These are phyloP conservation scores for Salarias fasciatus DNA, from an alignment of 2,797 vertebrate species.

Conservation along the genomic window DNA sequence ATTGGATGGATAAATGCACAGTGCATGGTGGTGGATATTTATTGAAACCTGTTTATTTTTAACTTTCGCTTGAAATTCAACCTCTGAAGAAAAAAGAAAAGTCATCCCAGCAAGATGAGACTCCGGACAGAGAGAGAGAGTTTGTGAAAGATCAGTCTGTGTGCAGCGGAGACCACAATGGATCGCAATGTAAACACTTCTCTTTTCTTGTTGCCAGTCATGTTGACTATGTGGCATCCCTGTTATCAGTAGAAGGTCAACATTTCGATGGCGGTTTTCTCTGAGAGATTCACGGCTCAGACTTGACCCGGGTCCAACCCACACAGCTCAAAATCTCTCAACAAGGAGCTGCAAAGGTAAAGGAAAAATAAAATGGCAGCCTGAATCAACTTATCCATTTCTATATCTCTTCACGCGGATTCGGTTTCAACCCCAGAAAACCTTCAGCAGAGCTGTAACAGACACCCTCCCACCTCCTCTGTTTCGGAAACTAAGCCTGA, in stretches of 20 bases:
- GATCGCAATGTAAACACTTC: too few species aligned
- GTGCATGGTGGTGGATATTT: too few species aligned
- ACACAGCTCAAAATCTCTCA: constrained; percentile 5
- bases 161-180: too few species aligned
- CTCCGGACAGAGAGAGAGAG: too few species aligned
- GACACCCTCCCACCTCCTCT: constrained; percentile 7
- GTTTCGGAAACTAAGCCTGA: constrained; percentile 47
- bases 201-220: background rate
- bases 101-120: too few species aligned
- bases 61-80: too few species aligned
- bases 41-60: too few species aligned
- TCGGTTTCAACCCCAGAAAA: constrained; percentile 11
- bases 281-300: too few species aligned
- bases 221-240: background rate
- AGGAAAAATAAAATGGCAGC: background rate
- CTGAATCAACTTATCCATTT: background rate
- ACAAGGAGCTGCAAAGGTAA: constrained; percentile 1
- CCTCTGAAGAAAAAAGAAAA: too few species aligned
- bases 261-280: constrained; percentile 16
- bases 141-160: too few species aligned
- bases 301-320: background rate
- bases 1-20: too few species aligned
- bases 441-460: background rate
- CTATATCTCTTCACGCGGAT: background rate
- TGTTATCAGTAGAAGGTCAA: constrained; percentile 21